A percentile compares a stretch with the other conserved stretches of the same genome.
Conservation (phyloP, 2,888 invertebrate species). For the Zygogramma bicolorata region DNA sequence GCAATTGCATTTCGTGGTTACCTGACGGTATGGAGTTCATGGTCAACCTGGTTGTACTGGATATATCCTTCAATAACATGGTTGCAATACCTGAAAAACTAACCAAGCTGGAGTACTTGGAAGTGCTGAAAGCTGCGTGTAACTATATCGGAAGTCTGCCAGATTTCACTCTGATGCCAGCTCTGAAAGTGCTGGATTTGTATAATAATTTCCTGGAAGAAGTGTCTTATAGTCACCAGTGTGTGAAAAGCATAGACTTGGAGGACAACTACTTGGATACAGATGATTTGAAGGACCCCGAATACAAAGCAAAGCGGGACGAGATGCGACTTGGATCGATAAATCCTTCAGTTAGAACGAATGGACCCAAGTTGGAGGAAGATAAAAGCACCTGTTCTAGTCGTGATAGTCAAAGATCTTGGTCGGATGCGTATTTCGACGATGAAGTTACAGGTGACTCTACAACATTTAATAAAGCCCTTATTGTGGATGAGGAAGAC, state of each 20-base stretch:
- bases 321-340: conserved; percentile 33
- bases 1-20: conserved; percentile 52
- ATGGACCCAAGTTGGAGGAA: conserved; percentile 9
- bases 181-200: conserved; percentile 50
- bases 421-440: no score
- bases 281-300: conserved; percentile 8
- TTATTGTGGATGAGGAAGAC: conserved; percentile 33
- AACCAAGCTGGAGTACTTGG: conserved; percentile 35
- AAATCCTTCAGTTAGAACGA: not conserved
- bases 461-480: no score
- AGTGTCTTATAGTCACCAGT: conserved; percentile 24
- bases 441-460: no score
- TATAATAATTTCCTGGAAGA: conserved; percentile 48
- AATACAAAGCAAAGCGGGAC: conserved; percentile 40
- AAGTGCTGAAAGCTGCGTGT: conserved; percentile 39
- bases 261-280: conserved; percentile 48
- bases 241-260: conserved; percentile 46
- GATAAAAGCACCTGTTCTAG: not conserved
- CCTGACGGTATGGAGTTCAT: conserved; percentile 49
- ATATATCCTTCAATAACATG: conserved; percentile 49
- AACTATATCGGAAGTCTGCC: conserved; percentile 47
- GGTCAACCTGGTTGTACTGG: conserved; percentile 50
- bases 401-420: no score
- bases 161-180: conserved; percentile 37
- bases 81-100: conserved; percentile 44